phyloP scores from a whole-genome alignment of 1,140 invertebrate species.

The Drosophila erecta region DNA sequence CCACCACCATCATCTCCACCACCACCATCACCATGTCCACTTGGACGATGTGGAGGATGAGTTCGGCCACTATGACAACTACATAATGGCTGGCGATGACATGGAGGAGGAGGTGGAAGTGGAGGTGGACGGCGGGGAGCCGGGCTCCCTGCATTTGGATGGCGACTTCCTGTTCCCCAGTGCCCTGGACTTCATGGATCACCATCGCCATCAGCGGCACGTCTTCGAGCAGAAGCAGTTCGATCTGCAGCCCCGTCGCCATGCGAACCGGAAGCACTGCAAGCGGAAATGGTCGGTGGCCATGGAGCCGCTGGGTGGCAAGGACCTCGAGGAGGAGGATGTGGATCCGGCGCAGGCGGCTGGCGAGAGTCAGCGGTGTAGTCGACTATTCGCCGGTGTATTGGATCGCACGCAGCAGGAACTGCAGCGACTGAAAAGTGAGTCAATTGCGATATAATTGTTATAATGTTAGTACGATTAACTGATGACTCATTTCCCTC shows the following conservation, averaged over 20 bases:
- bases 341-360: conserved; percentile 21
- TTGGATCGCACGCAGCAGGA: conserved; percentile 87
- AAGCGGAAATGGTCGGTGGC: conserved; percentile 73
- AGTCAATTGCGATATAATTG: conserved; percentile 57
- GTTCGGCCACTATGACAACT: conserved; percentile 66
- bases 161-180: conserved; percentile 68
- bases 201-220: conserved; percentile 41
- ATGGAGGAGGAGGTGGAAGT: conserved; percentile 57
- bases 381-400: conserved; percentile 85
- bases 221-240: conserved; percentile 71
- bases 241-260: conserved; percentile 63
- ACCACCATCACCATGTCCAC: conserved; percentile 56
- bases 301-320: conserved; percentile 21
- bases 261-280: conserved; percentile 71
- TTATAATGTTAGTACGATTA: too few relatives aligned
- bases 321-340: conserved; percentile 28
- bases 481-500: neutral
- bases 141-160: conserved; percentile 50
- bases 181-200: conserved; percentile 68
- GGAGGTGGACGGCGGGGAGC: conserved; percentile 46
- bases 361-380: conserved; percentile 65
- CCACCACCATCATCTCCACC: conserved; percentile 24
- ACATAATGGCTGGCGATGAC: conserved; percentile 70
- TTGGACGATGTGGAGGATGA: conserved; percentile 71
- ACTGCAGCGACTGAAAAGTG: conserved; percentile 87